Evolutionary conservation across 2,888 invertebrate genomes (phyloP), one percentile per base, ranked within the genome.

Genomic region (Andrena trimmerana): DNA sequence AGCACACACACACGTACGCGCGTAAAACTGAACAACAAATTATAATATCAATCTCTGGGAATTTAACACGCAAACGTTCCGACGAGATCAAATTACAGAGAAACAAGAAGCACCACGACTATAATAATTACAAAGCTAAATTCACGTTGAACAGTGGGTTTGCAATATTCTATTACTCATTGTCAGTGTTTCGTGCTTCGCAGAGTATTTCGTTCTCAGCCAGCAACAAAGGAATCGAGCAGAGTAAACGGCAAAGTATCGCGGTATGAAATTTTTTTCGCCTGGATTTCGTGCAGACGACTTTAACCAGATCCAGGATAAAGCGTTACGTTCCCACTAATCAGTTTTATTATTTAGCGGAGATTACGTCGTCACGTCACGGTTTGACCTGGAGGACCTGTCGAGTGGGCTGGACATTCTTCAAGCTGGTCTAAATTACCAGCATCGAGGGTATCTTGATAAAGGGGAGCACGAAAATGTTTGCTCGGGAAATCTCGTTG

Each of bases 401-500:
- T 52, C 50, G 29, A 65, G 29, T 50, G 13, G 29, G 62, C n/a
- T 20, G 31, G 29, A 10, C 62, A 48, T 68, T 65, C 20, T 24
- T 60, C 33, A 42, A 60, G 31, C 24, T 57, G 27, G 42, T 42
- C 16, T 48, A 50, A 74, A 63, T 59, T 4, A 42, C 31, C 33
- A 24, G 7, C n/a, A 24, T 59, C 27, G 27, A 42, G 52, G 36
- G 29, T 31, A 71, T 72, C 70, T 66, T 65, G 60, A 81, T 60
- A n/a, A 29, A 67, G 66, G 16, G 50, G 7, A 6, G 8, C 10
- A 50, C n/a, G 48, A 48, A 67, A 59, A 66, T 68, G 65, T 81
- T 76, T 69, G 59, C 63, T 24, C 65, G 20, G 60, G 54, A 76
- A 81, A 81, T 52, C 50, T 81, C 48, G 54, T 69, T 76, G 66